Percentiles rank a stretch among this genome's conserved stretches.
These are phyloP conservation scores for Amphilophus citrinellus DNA, from an alignment of 2,113 vertebrate genomes.

Conservation along the genomic window DNA sequence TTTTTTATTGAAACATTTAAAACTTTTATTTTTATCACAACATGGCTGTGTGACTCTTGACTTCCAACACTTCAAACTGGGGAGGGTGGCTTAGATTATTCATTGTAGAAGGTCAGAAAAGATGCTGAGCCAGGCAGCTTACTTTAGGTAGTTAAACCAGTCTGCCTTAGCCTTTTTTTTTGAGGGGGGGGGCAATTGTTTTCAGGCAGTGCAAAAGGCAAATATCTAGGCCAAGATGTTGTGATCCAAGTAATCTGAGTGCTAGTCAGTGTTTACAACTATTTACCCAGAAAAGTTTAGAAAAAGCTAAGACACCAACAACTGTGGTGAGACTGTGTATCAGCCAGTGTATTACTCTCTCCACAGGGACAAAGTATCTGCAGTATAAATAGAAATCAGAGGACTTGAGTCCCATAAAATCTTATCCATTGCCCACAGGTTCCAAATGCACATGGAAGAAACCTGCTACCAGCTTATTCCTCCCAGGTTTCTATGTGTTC, in stretches of 20 bases:
- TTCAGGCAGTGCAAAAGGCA: neutral
- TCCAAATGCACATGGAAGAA: too few species aligned
- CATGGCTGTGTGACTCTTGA: constrained; percentile 58
- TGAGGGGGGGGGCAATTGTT: neutral
- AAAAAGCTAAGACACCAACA: neutral
- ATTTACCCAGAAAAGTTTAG: neutral
- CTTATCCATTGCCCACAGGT: neutral
- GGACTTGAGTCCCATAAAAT: neutral
- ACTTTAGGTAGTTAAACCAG: neutral
- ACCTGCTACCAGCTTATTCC: too few species aligned
- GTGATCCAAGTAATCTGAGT: neutral
- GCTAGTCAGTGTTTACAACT: neutral
- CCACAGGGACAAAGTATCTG: neutral
- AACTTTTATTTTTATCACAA: constrained; percentile 82
- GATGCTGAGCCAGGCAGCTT: neutral
- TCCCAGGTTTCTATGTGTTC: too few species aligned
- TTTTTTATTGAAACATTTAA: constrained; percentile 78
- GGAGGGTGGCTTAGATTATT: neutral
- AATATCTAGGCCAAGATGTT: neutral
- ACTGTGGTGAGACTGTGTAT: neutral
- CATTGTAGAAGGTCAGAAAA: neutral
- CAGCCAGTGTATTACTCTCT: neutral
- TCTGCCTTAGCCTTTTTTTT: neutral
- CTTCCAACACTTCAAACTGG: neutral
- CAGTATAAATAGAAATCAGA: neutral